Conservation (phyloP, 64 coral and sea anemone genomes). For the Astreopora myriophthalma region DNA sequence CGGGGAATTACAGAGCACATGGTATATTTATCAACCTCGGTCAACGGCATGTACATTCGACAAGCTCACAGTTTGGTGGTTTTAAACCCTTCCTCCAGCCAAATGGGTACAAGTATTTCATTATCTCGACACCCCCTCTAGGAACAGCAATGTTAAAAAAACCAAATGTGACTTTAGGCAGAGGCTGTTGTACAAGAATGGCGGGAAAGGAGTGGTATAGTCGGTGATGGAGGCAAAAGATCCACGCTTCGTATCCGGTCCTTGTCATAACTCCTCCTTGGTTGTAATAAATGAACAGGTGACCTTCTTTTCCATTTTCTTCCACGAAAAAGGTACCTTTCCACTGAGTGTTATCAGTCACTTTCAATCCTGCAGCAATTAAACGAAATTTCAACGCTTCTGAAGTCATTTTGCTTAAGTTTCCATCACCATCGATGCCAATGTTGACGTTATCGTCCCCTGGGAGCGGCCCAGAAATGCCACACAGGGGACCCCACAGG, state of each 20-base stretch:
- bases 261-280: constrained; percentile 17
- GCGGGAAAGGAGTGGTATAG: constrained; percentile 59
- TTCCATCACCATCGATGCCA: constrained; percentile 28
- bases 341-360: constrained; percentile 13
- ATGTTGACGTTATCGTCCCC: constrained; percentile 62
- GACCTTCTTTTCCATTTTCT: too few species aligned
- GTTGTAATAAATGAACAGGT: constrained; percentile 37
- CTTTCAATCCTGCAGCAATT: not conserved
- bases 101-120: constrained; percentile 57
- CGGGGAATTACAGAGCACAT: too few species aligned
- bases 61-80: not conserved
- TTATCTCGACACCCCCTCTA: constrained; percentile 31
- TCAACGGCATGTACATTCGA: too few species aligned
- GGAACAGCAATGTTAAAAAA: constrained; percentile 40
- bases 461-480: constrained; percentile 19
- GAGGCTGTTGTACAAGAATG: constrained; percentile 10
- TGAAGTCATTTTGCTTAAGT: not conserved
- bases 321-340: not conserved
- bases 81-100: constrained; percentile 65
- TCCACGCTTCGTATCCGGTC: constrained; percentile 40
- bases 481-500: constrained; percentile 37
- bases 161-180: constrained; percentile 57
- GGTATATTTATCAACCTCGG: too few species aligned
- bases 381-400: constrained; percentile 23
- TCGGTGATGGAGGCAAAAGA: constrained; percentile 34